Evolutionary conservation across 2,113 vertebrate genomes (phyloP), one percentile per base, ranked within the genome.

Genomic region (Cyprinodon brontotheroides): DNA sequence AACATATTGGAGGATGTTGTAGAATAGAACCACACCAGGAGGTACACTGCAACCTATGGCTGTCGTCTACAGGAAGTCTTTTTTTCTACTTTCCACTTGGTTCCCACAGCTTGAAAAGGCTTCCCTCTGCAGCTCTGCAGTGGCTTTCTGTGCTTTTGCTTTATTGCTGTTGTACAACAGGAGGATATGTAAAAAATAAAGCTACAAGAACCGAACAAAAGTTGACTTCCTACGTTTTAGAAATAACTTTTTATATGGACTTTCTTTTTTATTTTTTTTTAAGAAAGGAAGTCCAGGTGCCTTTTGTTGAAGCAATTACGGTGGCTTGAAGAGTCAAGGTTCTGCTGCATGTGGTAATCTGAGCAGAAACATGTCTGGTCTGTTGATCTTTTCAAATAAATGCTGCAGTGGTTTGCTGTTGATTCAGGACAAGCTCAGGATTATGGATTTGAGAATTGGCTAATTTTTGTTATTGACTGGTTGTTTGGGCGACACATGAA

Each of bases 1-100:
- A 79, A 40, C 36, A 43, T 59, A 82, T 77, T 74, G 73, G 61
- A 85, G 86, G 82, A 86, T 88, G 83, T 85, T 89, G 60, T 68
- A 83, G 64, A 69, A 61, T 68, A 73, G 47, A 5, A 29, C 64
- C 70, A 84, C 79, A 70, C 48, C 40, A 77, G 57, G 43, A 70
- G 61, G 14, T 43, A 13, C 66, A 61, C 13, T 15, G 6, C 50
- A 62, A 61, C 15, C 43, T 65, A 53, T 63, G 22, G 3, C 61
- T 61, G 65, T 72, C 41, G 41, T 40, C 38, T 47, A 41, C 9
- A 20, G 41, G 9, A 11, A 22, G 53, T 15, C 38, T 60, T 29
- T 47, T 37, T 36, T 47, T 61, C 4, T 36, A 10, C 12, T 39
- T 59, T 29, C 29, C 29, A 29, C 1, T 39, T 22, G n/a, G 13